Evolutionary conservation across 2,888 invertebrate species (phyloP).

Genomic region (Julus scandinavius): DNA sequence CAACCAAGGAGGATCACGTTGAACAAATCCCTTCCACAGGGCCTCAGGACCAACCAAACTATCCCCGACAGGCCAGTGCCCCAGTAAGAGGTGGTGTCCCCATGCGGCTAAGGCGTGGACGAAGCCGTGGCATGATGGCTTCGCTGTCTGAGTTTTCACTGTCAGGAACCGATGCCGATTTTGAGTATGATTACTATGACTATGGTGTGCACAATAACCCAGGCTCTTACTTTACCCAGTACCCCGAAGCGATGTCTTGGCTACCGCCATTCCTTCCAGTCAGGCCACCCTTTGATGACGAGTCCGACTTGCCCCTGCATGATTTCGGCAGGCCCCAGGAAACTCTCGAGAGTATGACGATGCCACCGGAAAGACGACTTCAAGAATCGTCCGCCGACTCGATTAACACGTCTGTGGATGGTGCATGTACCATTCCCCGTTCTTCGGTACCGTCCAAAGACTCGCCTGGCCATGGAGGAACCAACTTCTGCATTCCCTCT

Average conservation of each 20-base stretch:
- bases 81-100: background rate
- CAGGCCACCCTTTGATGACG: slow-evolving; percentile 19
- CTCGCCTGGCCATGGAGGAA: background rate
- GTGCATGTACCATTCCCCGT: background rate
- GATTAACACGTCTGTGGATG: background rate
- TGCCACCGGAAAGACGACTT: background rate
- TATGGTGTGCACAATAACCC: slow-evolving; percentile 60
- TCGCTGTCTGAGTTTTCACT: slow-evolving; percentile 51
- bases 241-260: slow-evolving; percentile 59
- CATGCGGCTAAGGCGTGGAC: slow-evolving; percentile 10
- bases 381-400: background rate
- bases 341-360: background rate
- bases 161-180: slow-evolving; percentile 53
- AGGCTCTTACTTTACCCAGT: slow-evolving; percentile 60
- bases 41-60: background rate
- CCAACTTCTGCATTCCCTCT: background rate
- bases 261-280: slow-evolving; percentile 60
- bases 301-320: slow-evolving; percentile 31
- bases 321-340: slow-evolving; percentile 32
- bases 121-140: slow-evolving; percentile 25
- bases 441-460: background rate
- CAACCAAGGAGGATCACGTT: background rate
- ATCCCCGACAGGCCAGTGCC: background rate
- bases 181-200: slow-evolving; percentile 61
- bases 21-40: background rate